Conservation (phyloP, 2,797 vertebrate species). For the Urocyon cinereoargenteus region DNA sequence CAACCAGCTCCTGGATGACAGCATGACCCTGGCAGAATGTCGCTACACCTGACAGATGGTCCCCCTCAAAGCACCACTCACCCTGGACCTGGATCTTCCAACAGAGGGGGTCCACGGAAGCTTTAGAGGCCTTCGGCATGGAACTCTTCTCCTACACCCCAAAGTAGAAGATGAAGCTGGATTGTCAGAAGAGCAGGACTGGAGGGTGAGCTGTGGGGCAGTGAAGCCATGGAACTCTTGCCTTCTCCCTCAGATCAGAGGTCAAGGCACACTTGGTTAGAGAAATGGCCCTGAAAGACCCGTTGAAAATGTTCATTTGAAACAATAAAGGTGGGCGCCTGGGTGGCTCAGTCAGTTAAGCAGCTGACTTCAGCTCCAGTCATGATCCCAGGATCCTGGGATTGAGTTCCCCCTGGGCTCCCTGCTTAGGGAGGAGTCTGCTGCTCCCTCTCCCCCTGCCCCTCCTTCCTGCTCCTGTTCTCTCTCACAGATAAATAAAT, state of each 20-base stretch:
- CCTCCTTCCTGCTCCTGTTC: too few relatives aligned
- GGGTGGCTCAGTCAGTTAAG: too few relatives aligned
- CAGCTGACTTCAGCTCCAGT: too few relatives aligned
- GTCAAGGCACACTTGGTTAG: neutral
- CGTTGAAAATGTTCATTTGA: neutral
- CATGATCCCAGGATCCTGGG: too few relatives aligned
- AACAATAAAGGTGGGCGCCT: neutral
- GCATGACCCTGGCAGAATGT: neutral
- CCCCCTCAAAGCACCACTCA: neutral
- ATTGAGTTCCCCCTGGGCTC: too few relatives aligned
- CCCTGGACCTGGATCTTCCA: neutral
- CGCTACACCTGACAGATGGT: neutral
- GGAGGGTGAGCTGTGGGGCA: neutral
- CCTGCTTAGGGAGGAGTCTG: too few relatives aligned
- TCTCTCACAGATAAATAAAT: too few relatives aligned
- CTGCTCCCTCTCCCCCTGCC: too few relatives aligned
- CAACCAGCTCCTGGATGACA: neutral
- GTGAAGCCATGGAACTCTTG: neutral
- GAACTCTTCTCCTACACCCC: neutral
- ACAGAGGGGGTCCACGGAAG: rapidly evolving
- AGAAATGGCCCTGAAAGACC: neutral
- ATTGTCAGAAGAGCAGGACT: neutral
- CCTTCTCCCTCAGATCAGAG: neutral
- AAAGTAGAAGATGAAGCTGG: neutral
- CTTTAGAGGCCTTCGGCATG: neutral